Base-by-base conservation (phyloP, 1,140 invertebrate genomes). In the Drosophila yakuba region DNA sequence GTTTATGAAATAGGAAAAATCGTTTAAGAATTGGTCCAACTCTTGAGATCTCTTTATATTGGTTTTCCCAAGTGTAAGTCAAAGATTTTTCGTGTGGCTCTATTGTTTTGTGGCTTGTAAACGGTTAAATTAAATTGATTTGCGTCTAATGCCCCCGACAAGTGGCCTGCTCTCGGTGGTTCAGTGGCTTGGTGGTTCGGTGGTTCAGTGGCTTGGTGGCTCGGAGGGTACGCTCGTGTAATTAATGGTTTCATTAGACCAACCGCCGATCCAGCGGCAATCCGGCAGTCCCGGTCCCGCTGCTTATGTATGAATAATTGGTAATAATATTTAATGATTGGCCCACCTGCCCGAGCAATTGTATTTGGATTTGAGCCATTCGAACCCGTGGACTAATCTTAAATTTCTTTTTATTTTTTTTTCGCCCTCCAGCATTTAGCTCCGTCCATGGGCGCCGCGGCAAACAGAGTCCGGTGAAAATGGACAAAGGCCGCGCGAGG, bases 241-340 rank as follows among this genome's bases (percentile, higher is more conserved):
- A 90, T 90, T 90, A 90, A 90, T 90, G 85, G 80, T 90, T 90
- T 84, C 81, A 90, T 90, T 90, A 90, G 86, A 90, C 80, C 64
- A 66, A 90, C 78, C 74, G 60, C 78, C 58, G 80, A 58, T 63
- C 66, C 78, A 81, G 68, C 78, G 78, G 58, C 74, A 75, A 45
- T 54, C 78, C 60, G 82, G 67, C 32, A 32, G 7, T 32, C 57
- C 50, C 51, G 17, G 81, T 78, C 61, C 85, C 63, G 85, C 62
- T 89, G 85, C 71, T 88, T 88, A 88, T 83, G 88, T 88, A 91
- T 91, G 83, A 91, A 91, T 91, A 91, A 91, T 91, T 91, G 88
- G 78, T 91, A 91, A 91, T 91, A 83, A 85, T 88, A 80, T 90
- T 90, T 90, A 90, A 91, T 91, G 86, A 88, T 91, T 79, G 71